Conservation (phyloP, 2,888 invertebrate genomes). For the Chymomyza amoena region DNA sequence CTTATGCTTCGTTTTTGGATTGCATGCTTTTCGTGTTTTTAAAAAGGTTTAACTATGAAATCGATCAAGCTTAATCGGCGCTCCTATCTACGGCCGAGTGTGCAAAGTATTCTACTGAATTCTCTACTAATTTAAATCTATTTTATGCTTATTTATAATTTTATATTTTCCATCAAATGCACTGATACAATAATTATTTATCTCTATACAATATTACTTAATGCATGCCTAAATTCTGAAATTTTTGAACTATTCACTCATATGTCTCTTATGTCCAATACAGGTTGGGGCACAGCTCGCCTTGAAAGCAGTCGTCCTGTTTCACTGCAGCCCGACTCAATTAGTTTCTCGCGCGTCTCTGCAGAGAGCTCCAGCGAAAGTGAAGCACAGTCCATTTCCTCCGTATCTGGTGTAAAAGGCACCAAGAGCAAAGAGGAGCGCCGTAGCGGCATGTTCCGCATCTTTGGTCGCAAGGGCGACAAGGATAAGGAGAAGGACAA, state of each 20-base stretch:
- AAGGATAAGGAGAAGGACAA: constrained; percentile 72
- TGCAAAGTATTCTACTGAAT: constrained; percentile 71
- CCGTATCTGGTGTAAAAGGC: constrained; percentile 76
- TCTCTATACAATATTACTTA: not conserved
- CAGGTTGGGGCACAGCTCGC: constrained; percentile 78
- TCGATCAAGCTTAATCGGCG: constrained; percentile 73
- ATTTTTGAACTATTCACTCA: not conserved
- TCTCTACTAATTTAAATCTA: constrained; percentile 19
- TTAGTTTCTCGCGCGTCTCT: constrained; percentile 74
- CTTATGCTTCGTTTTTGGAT: constrained; percentile 19
- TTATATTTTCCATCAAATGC: not conserved
- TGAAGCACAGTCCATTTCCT: constrained; percentile 79
- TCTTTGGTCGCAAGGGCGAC: constrained; percentile 78
- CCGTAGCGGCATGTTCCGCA: constrained; percentile 78
- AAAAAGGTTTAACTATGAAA: constrained; percentile 60
- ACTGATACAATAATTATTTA: not conserved
- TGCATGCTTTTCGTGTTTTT: constrained; percentile 53
- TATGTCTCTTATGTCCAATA: not conserved
- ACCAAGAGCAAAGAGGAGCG: constrained; percentile 77
- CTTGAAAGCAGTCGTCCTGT: constrained; percentile 77
- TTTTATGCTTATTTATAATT: constrained; percentile 7
- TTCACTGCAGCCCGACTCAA: constrained; percentile 75
- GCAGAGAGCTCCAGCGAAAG: constrained; percentile 79
- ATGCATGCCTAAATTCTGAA: constrained; percentile 42
- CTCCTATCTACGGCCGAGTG: constrained; percentile 76